These are phyloP conservation scores for Solenodon paradoxus DNA, from an alignment of 2,113 vertebrate species.

Conservation along the genomic window DNA sequence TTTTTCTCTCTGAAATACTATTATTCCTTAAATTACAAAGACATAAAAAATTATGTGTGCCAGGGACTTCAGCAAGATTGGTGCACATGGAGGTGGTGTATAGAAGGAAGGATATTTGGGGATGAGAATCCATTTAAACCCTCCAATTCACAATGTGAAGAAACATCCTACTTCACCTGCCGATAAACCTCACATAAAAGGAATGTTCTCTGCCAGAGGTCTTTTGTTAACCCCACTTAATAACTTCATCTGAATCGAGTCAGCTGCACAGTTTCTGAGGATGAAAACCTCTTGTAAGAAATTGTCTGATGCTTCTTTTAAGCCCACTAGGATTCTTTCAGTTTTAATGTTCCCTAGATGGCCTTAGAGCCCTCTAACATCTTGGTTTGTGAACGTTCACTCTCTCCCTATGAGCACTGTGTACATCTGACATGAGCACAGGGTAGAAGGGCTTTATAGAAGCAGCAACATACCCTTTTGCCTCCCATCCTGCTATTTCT, in stretches of 20 bases:
- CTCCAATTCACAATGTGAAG: neutral
- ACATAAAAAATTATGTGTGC: neutral
- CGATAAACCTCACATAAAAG: neutral
- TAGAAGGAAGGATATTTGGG: neutral
- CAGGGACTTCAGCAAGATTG: neutral
- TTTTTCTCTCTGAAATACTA: neutral
- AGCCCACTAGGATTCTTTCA: neutral
- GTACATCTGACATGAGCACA: neutral
- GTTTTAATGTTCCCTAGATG: neutral
- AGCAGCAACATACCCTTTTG: neutral
- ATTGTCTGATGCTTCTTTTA: neutral
- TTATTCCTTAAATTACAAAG: neutral
- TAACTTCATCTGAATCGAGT: neutral
- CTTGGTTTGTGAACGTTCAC: neutral
- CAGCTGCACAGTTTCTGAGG: neutral
- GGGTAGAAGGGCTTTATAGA: neutral
- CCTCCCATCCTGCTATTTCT: neutral
- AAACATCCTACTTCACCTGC: neutral
- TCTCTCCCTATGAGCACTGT: fast-evolving
- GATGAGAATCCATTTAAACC: neutral
- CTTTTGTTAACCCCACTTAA: neutral
- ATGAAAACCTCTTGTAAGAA: neutral
- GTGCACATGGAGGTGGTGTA: fast-evolving
- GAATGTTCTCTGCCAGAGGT: neutral
- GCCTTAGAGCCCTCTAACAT: neutral